Conservation (phyloP, 2,888 invertebrate genomes). For the Andrena chrysosceles region DNA sequence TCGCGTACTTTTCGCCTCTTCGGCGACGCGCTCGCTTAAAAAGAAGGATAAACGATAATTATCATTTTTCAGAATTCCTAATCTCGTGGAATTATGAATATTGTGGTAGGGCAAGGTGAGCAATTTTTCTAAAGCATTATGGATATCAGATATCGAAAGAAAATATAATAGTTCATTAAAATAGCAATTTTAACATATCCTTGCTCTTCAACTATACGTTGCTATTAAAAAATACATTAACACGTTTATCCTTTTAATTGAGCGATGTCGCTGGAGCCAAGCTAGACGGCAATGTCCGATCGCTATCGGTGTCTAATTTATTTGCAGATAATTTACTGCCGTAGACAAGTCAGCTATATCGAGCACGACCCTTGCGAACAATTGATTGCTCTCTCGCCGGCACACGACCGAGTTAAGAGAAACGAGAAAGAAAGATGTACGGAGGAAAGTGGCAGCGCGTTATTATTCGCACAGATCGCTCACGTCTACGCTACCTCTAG, state of each 20-base stretch:
- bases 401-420: background rate
- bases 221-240: background rate
- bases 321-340: conserved; percentile 35
- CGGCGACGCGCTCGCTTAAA: conserved; percentile 19
- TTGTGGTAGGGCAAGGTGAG: too few species aligned
- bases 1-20: conserved; percentile 20
- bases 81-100: too few species aligned
- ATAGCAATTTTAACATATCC: background rate
- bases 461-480: conserved; percentile 48
- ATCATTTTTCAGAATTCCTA: too few species aligned
- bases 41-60: background rate
- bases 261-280: conserved; percentile 48
- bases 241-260: conserved; percentile 14
- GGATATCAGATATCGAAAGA: too few species aligned
- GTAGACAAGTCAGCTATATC: conserved; percentile 51
- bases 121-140: too few species aligned
- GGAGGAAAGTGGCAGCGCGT: background rate
- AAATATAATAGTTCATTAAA: background rate
- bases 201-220: too few species aligned
- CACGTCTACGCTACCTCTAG: conserved; percentile 72
- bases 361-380: conserved; percentile 56
- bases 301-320: conserved; percentile 53
- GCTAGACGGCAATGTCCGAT: conserved; percentile 41
- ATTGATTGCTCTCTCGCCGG: background rate
- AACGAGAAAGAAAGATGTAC: background rate